A percentile compares a stretch with the other conserved stretches of the same genome.
These are phyloP conservation scores for Forbesichthys papilliferus DNA, from an alignment of 2,113 vertebrate species.

Conservation along the genomic window DNA sequence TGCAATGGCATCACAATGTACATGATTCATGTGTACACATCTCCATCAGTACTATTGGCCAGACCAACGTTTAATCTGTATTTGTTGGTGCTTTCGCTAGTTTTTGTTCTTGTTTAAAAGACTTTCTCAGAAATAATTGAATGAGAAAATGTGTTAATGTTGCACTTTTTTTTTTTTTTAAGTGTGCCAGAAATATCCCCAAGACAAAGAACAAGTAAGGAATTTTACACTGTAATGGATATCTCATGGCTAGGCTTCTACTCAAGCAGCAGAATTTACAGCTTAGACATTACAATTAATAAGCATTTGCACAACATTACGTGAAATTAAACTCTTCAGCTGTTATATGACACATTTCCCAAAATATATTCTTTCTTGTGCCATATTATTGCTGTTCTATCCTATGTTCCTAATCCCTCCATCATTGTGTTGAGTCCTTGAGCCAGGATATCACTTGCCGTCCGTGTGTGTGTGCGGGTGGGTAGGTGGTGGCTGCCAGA, in stretches of 20 bases:
- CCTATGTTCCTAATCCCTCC: no score
- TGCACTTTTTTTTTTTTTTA: not conserved
- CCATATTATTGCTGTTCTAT: no score
- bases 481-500: not conserved
- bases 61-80: not conserved
- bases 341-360: no score
- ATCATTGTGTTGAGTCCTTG: no score
- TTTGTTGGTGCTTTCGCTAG: slow-evolving; percentile 8
- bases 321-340: not conserved
- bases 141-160: not conserved
- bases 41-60: not conserved
- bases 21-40: not conserved
- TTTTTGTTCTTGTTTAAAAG: slow-evolving; percentile 1
- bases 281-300: not conserved
- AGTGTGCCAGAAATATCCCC: not conserved
- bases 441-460: no score
- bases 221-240: not conserved
- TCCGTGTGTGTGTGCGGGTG: no score
- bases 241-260: not conserved
- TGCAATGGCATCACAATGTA: slow-evolving; percentile 4
- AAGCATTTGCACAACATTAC: not conserved
- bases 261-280: not conserved
- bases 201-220: not conserved
- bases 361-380: not conserved
- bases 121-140: slow-evolving; percentile 6